Base-by-base conservation (phyloP, 2,797 vertebrate genomes). In the Botia kubotai region DNA sequence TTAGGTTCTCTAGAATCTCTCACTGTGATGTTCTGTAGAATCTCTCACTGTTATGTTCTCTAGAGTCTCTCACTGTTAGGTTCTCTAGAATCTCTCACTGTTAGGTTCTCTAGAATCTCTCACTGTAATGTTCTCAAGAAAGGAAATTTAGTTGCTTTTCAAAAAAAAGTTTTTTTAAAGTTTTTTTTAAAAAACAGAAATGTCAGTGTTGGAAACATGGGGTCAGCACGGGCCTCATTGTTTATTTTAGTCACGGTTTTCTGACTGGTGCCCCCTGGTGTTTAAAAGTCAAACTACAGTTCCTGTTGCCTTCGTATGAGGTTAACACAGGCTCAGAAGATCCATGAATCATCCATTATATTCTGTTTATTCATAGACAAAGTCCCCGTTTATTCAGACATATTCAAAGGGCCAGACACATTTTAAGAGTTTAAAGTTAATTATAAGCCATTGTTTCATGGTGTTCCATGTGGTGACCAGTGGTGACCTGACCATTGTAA, bases 221-320 rank as follows among this genome's bases (percentile, higher is more conserved):
- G 72, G 36, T 75, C 73, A 69, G 29, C 55, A 46, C 14, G 10
- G 67, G 57, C 52, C 12, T 46, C 29, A 13, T 68, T 72, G 60
- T 72, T 60, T 14, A 33, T 78, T 76, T 58, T 43, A 66, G 3
- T 33, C 7, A 17, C 6, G 19, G 7, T 52, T 55, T 11, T 68
- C 10, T 70, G 33, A 33, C 17, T 79, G 26, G 65, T 80, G 48
- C 76, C 80, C 77, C 70, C 82, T 82, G 43, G 82, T 82, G 85
- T 75, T 82, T 3, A 71, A 14, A 48, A 33, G 57, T 2, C 1
- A 53, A 70, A 84, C 13, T 75, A 33, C 80, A 71, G 46, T 46
- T 29, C 36, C 6, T 14, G 26, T 26, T 68, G 2, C 11, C 26
- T 21, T 48, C 69, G 63, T 52, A 46, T 12, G 43, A 19, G 52